Evolutionary conservation across 1,140 invertebrate species (phyloP), one percentile per base, ranked within the genome.

Genomic region (Battus philenor): DNA sequence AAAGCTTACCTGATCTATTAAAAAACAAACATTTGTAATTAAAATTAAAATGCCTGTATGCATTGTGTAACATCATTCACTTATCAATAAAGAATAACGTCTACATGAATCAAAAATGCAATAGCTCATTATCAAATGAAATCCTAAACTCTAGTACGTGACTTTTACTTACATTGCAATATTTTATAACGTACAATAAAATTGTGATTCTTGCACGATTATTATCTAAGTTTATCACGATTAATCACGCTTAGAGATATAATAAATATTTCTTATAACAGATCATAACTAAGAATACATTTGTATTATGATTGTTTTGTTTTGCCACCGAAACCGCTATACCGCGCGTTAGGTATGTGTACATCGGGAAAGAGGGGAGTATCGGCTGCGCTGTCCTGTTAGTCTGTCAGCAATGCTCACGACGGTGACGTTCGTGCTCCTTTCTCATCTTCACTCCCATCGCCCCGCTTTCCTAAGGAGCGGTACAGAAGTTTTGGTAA

Each of bases 81-180:
- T 18, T 7, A 33, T 18, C 15, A 18, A 13, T 16, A 5, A 24
- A 8, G 2, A 17, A 33, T 32, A 32, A 32, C 17, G 4, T 32
- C 16, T 8, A 36, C 33, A 36, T 36, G 1, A 36, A 36, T 34
- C 9, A 20, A 5, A 18, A 36, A 34, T 5, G n/a, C 8, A 20
- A 36, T 22, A 0, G 9, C 1, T 18, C 33, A 36, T 10, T 15
- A 1, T 36, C 5, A 2, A 9, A 6, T 5, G 15, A 53, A 59
- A 49, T 31, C 49, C 30, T 17, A 12, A 4, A 27, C 12, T 32
- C 18, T 13, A 58, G 22, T 60, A 60, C 54, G 54, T 53, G 59
- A 50, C 31, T 4, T 13, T 43, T 36, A 31, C 39, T 24, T 47
- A 47, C 17, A 36, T 36, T 11, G 9, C 33, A 20, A 11, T 36